Base-by-base conservation (phyloP, 2,888 invertebrate genomes). In the Baronia brevicornis region DNA sequence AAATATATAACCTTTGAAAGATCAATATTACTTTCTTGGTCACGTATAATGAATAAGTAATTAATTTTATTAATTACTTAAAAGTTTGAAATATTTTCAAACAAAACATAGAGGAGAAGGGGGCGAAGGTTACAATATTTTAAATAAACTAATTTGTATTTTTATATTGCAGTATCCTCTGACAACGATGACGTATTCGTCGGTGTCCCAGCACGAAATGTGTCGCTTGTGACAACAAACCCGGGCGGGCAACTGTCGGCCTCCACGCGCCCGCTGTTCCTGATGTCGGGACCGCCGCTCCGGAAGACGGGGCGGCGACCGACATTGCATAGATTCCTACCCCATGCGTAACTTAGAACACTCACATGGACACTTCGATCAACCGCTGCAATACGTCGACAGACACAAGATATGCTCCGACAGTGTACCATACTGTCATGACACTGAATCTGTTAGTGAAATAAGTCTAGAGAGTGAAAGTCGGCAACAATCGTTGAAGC, bases 141-240 rank as follows among this genome's bases (percentile, higher is more conserved):
- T n/a, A n/a, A n/a, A n/a, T n/a, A n/a, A n/a, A n/a, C n/a, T n/a
- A n/a, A n/a, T n/a, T n/a, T n/a, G n/a, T n/a, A 39, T 4, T 20
- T 36, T 43, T 38, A 41, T 42, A 27, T 69, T 69, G 6, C 84
- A 86, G 85, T 87, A 87, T 44, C 84, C 84, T 12, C 79, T 85
- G 32, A 62, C 84, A n/a, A 73, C 84, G 35, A 84, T 84, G 84
- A 85, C 84, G 75, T 89, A 89, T 60, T 86, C 89, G 7, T 88
- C 89, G 21, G 88, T 89, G 39, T 85, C 87, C 20, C 88, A 88
- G 56, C 89, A 89, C 49, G 89, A 89, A 61, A 84, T 89, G 71
- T 89, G 88, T 62, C 86, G 88, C n/a, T 87, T 89, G 87, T 89
- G 88, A 89, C 88, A 87, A 46, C 86, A 87, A 53, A 84, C 84